These are phyloP conservation scores for Melanerpes formicivorus DNA, from an alignment of 2,113 vertebrate genomes.

Conservation along the genomic window DNA sequence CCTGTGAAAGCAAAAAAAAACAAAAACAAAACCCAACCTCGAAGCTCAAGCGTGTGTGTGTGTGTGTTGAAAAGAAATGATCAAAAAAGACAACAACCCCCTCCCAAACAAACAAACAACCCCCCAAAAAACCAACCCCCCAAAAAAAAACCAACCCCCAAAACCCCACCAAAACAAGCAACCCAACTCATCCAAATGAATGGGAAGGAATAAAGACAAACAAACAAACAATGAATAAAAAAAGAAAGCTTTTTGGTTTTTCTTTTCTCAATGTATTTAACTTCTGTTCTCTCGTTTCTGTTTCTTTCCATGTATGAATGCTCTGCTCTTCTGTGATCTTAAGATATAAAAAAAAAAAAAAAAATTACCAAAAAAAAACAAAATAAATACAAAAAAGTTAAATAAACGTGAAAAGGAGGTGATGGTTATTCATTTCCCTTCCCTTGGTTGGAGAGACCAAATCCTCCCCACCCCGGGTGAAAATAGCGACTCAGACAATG, in stretches of 20 bases:
- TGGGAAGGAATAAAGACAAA: slow-evolving; percentile 15
- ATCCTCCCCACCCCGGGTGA: not conserved
- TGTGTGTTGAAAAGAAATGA: slow-evolving; percentile 61
- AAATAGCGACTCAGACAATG: too few relatives aligned
- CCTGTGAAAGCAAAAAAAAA: slow-evolving; percentile 71
- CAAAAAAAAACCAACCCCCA: not conserved
- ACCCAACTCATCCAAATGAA: not conserved
- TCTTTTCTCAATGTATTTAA: slow-evolving; percentile 81
- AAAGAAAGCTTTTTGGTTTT: slow-evolving; percentile 72
- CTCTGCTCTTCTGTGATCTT: slow-evolving; percentile 86
- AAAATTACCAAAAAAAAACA: not conserved
- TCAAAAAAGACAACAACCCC: not conserved
- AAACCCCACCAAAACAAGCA: not conserved
- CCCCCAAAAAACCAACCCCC: not conserved
- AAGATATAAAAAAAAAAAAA: slow-evolving; percentile 42
- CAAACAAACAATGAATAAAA: not conserved
- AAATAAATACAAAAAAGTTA: slow-evolving; percentile 80
- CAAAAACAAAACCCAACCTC: too few relatives aligned
- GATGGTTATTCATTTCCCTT: slow-evolving; percentile 57
- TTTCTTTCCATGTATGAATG: slow-evolving; percentile 85
- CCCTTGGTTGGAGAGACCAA: too few relatives aligned
- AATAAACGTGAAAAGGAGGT: slow-evolving; percentile 81
- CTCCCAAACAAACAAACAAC: not conserved
- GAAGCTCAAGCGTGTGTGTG: slow-evolving; percentile 71
- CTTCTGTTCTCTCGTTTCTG: slow-evolving; percentile 82